Conservation (phyloP, 2,888 invertebrate species). For the Polydrusus pterygomalis region DNA sequence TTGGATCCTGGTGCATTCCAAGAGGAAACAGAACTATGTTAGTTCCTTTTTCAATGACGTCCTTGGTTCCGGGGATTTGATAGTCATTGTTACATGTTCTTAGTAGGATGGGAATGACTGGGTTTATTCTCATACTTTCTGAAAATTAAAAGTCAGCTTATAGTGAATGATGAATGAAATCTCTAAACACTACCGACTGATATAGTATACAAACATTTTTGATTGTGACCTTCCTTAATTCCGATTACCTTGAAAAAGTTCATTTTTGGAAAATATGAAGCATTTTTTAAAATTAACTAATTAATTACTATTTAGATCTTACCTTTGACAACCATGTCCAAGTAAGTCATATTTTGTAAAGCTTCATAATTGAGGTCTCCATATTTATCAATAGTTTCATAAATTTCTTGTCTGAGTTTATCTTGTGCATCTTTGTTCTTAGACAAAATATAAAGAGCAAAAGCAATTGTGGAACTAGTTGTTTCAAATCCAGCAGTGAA, state of each 20-base stretch:
- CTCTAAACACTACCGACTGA: too few species aligned
- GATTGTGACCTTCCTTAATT: too few species aligned
- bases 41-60: slow-evolving; percentile 67
- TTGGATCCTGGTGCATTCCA: slow-evolving; percentile 63
- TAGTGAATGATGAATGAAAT: too few species aligned
- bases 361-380: slow-evolving; percentile 73
- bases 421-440: slow-evolving; percentile 74
- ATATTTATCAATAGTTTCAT: slow-evolving; percentile 68
- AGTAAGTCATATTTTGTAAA: slow-evolving; percentile 74
- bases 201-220: too few species aligned
- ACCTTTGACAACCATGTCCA: slow-evolving; percentile 62
- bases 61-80: slow-evolving; percentile 61
- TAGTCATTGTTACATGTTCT: slow-evolving; percentile 64
- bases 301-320: neutral
- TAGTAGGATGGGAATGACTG: slow-evolving; percentile 67
- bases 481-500: slow-evolving; percentile 79
- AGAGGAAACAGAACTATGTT: slow-evolving; percentile 64
- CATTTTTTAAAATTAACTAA: too few species aligned
- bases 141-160: slow-evolving; percentile 55
- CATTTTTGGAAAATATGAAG: too few species aligned
- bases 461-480: slow-evolving; percentile 76
- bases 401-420: slow-evolving; percentile 73
- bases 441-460: slow-evolving; percentile 75
- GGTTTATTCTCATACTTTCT: slow-evolving; percentile 71
- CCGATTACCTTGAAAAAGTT: too few species aligned